Evolutionary conservation across 2,113 vertebrate genomes (phyloP).

Genomic region (Terrapene triunguis): DNA sequence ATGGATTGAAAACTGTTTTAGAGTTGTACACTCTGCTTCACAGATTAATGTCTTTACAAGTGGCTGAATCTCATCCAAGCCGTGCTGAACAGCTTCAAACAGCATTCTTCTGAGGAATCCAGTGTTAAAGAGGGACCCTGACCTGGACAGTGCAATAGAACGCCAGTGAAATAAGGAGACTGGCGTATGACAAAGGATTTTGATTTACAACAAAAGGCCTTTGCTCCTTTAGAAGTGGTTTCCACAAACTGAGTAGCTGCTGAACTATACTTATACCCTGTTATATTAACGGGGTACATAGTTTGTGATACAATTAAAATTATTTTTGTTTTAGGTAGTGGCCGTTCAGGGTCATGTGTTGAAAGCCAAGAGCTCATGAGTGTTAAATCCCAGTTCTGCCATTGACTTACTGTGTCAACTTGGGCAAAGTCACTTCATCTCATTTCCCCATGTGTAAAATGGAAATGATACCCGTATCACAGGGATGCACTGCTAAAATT

Average conservation of each 20-base stretch:
- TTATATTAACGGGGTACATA: not conserved
- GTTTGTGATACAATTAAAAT: fast-evolving
- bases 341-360: not conserved
- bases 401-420: not conserved
- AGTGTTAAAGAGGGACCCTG: constrained; percentile 91
- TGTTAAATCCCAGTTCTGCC: not conserved
- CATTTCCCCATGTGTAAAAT: not conserved
- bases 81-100: constrained; percentile 87
- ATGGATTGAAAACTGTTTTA: constrained; percentile 82
- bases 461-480: not conserved
- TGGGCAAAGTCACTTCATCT: not conserved
- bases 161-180: not conserved
- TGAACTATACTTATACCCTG: fast-evolving
- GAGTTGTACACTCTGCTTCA: constrained; percentile 92
- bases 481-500: not conserved
- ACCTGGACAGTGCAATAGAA: constrained; percentile 79
- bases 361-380: not conserved
- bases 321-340: not conserved
- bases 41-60: constrained; percentile 92
- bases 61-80: constrained; percentile 91
- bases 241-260: not conserved
- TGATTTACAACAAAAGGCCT: not conserved
- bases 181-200: not conserved
- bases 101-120: constrained; percentile 95
- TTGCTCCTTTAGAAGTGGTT: not conserved